A percentile compares a stretch with the other conserved stretches of the same genome.
Evolutionary conservation across 2,113 vertebrate species (phyloP).

Genomic region (Chascanopsetta lugubris): DNA sequence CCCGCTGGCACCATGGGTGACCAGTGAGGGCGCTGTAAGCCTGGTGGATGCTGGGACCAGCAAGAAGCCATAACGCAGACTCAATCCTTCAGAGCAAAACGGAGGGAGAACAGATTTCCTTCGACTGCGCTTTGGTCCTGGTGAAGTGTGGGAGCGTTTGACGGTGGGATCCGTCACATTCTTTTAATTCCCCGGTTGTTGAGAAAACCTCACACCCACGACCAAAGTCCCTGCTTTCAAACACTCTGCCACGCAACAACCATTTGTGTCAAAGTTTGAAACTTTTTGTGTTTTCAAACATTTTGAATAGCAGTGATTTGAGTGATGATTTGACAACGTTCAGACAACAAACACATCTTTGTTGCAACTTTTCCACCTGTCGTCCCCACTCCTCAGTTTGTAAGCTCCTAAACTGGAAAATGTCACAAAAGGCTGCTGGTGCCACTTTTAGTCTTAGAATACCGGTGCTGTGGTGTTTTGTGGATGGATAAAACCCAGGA

Average conservation of each 20-base stretch:
- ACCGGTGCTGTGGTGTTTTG: too few species aligned
- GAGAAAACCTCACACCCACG: constrained; percentile 45
- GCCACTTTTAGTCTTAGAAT: too few species aligned
- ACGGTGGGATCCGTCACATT: constrained; percentile 41
- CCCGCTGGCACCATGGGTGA: neutral
- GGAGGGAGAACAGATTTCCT: constrained; percentile 4
- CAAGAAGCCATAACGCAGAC: constrained; percentile 3
- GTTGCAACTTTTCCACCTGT: too few species aligned
- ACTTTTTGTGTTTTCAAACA: constrained; percentile 3
- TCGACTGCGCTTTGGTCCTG: constrained; percentile 25
- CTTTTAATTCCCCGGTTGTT: constrained; percentile 28
- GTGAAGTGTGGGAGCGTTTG: constrained; percentile 28
- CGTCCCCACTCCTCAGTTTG: too few species aligned
- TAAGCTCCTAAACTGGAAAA: too few species aligned
- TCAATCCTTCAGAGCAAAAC: constrained; percentile 23
- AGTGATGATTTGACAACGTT: constrained; percentile 1
- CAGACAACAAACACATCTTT: neutral
- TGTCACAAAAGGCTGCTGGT: neutral
- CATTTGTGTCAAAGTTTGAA: constrained; percentile 31
- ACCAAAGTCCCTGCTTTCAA: constrained; percentile 36
- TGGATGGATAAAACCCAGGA: too few species aligned
- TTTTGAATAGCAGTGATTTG: constrained; percentile 3
- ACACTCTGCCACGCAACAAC: constrained; percentile 13
- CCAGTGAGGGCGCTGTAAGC: neutral
- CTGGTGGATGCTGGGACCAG: neutral